A percentile compares a stretch with the other conserved stretches of the same genome.
These are phyloP conservation scores for Tineola bisselliella DNA, from an alignment of 2,888 invertebrate genomes.

Conservation along the genomic window DNA sequence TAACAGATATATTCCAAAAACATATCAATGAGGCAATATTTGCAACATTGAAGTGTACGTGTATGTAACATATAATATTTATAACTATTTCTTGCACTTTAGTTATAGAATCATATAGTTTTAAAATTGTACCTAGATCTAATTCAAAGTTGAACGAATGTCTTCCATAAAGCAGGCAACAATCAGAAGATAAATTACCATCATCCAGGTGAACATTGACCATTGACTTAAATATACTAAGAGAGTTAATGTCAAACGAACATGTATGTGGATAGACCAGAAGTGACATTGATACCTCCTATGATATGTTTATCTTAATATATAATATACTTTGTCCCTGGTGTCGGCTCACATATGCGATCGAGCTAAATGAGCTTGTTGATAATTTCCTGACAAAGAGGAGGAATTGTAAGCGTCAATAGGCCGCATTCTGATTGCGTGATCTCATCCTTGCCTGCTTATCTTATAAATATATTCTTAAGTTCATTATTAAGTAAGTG, in stretches of 20 bases:
- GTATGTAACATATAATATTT: not conserved
- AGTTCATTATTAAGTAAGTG: not conserved
- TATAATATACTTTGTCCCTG: no score
- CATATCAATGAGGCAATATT: not conserved
- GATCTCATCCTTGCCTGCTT: constrained; percentile 9
- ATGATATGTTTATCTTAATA: no score
- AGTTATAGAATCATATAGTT: not conserved
- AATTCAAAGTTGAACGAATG: constrained; percentile 23
- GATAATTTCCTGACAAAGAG: no score
- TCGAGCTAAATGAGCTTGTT: no score
- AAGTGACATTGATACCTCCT: no score
- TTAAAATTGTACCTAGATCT: not conserved
- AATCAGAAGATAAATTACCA: not conserved
- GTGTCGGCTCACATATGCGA: no score
- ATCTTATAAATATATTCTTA: not conserved
- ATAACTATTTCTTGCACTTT: not conserved
- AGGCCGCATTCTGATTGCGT: not conserved
- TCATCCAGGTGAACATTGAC: no score
- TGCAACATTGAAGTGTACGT: not conserved
- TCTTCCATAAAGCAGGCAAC: constrained; percentile 33
- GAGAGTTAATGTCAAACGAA: no score
- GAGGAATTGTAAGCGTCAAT: not conserved
- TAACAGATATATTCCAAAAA: not conserved
- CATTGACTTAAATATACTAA: no score
- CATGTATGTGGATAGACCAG: no score